phyloP scores from a whole-genome alignment of 2,888 invertebrate species.

The Polyommatus iphigenia region DNA sequence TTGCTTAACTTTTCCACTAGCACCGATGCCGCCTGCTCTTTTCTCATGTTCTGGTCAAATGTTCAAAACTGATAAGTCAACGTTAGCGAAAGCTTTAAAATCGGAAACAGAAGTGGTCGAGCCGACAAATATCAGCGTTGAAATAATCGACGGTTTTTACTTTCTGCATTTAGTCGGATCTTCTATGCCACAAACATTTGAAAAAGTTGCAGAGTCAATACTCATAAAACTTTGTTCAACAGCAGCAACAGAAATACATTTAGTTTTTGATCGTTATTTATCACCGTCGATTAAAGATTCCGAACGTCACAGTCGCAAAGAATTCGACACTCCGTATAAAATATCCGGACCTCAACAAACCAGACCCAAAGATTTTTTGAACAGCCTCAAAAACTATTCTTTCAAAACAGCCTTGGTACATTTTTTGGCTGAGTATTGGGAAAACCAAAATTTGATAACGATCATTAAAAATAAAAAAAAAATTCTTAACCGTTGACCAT shows the following conservation, averaged over 20 bases:
- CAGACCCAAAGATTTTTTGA: not conserved
- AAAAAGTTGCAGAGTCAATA: not conserved
- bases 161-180: not conserved
- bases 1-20: not conserved
- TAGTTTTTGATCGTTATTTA: not conserved
- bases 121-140: not conserved
- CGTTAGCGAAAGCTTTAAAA: not conserved
- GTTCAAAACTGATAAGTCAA: not conserved
- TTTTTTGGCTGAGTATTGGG: constrained; percentile 33
- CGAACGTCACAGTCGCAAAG: no score
- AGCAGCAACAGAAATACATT: not conserved
- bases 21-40: not conserved
- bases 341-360: no score
- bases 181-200: not conserved
- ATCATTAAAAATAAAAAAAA: constrained; percentile 35
- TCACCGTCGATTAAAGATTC: no score
- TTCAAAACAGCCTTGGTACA: not conserved
- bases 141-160: not conserved
- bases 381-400: not conserved
- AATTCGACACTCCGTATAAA: no score
- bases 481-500: constrained; percentile 34
- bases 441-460: constrained; percentile 34
- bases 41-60: not conserved
- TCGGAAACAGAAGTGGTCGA: not conserved
- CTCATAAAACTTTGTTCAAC: not conserved